Conservation (phyloP, 2,113 vertebrate genomes). For the Platysteira castanea region DNA sequence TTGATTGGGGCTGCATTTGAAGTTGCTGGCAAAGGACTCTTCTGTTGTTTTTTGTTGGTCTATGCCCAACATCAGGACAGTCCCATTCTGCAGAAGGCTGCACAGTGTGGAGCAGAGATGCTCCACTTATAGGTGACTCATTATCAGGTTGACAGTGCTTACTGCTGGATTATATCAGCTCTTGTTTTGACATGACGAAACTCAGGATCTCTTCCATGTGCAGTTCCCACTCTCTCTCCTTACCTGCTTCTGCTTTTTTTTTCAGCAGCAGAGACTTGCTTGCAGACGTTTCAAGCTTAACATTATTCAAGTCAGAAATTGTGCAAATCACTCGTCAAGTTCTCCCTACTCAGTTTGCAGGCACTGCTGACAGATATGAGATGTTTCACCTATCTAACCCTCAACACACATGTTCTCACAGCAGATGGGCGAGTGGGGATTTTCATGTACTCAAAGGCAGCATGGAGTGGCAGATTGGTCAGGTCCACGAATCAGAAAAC, state of each 20-base stretch:
- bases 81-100: background rate
- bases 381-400: conserved; percentile 29
- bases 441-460: background rate
- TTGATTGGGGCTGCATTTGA: background rate
- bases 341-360: background rate
- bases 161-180: background rate
- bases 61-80: background rate
- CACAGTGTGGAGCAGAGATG: background rate
- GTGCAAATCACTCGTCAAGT: background rate
- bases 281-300: background rate
- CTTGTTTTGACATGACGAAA: background rate
- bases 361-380: background rate
- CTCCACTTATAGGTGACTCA: background rate
- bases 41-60: background rate
- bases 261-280: background rate
- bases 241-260: background rate
- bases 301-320: background rate
- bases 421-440: background rate
- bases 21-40: background rate
- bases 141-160: background rate
- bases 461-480: background rate
- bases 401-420: conserved; percentile 16
- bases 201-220: background rate
- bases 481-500: background rate
- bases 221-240: background rate